phyloP scores from a whole-genome alignment of 2,888 invertebrate genomes.

The Melinaea marsaeus region DNA sequence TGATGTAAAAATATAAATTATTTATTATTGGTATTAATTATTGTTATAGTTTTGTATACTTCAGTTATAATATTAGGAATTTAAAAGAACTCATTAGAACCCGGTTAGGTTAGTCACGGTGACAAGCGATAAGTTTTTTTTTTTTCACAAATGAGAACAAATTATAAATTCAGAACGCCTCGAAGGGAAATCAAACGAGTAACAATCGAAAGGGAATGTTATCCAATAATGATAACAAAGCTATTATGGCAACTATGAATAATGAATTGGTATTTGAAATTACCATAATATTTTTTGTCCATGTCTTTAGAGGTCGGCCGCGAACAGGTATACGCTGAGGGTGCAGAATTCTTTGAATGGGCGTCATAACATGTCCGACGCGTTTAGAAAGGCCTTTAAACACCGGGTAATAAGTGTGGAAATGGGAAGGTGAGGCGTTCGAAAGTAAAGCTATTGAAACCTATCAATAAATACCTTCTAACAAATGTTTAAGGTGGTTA shows the following conservation, averaged over 20 bases:
- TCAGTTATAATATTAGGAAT: too few relatives aligned
- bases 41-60: too few relatives aligned
- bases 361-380: slow-evolving; percentile 41
- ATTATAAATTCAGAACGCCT: slow-evolving; percentile 46
- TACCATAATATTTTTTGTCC: slow-evolving; percentile 75
- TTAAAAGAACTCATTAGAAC: neutral
- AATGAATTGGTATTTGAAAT: slow-evolving; percentile 71
- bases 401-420: slow-evolving; percentile 32
- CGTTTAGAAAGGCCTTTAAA: slow-evolving; percentile 36
- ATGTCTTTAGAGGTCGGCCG: slow-evolving; percentile 71
- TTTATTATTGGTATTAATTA: too few relatives aligned
- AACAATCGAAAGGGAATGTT: slow-evolving; percentile 62
- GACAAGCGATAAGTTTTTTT: slow-evolving; percentile 52
- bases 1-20: too few relatives aligned
- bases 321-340: slow-evolving; percentile 74
- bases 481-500: slow-evolving; percentile 36
- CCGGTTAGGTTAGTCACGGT: slow-evolving; percentile 35
- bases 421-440: slow-evolving; percentile 36
- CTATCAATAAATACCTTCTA: slow-evolving; percentile 36
- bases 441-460: slow-evolving; percentile 35
- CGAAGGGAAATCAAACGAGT: slow-evolving; percentile 41
- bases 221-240: slow-evolving; percentile 74
- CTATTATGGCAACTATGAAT: slow-evolving; percentile 72
- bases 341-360: slow-evolving; percentile 77
- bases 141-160: slow-evolving; percentile 32